phyloP scores from a whole-genome alignment of 1,140 invertebrate species.

The Drosophila nikananu region DNA sequence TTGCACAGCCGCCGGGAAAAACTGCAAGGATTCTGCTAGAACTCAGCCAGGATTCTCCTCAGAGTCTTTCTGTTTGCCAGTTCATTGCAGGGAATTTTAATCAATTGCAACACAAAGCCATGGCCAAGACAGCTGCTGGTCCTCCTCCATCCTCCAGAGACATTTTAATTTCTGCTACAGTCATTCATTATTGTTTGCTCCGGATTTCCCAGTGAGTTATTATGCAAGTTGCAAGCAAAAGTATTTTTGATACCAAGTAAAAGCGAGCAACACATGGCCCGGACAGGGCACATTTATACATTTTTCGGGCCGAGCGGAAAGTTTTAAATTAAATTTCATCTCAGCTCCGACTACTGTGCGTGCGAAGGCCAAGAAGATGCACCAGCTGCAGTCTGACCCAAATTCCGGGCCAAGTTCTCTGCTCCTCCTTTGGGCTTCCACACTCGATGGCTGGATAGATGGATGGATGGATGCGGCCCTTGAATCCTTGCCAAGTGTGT shows the following conservation, averaged over 20 bases:
- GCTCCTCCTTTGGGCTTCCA: neutral
- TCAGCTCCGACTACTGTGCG: constrained; percentile 21
- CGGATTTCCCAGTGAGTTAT: constrained; percentile 68
- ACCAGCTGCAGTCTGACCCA: constrained; percentile 73
- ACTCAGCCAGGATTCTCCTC: neutral
- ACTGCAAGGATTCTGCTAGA: constrained; percentile 21
- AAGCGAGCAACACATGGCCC: constrained; percentile 50
- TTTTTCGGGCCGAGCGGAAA: constrained; percentile 53
- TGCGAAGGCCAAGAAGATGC: constrained; percentile 59
- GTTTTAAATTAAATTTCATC: constrained; percentile 79
- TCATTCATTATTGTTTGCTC: constrained; percentile 59
- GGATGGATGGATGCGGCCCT: constrained; percentile 10
- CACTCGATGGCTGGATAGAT: constrained; percentile 34
- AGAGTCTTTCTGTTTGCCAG: constrained; percentile 24
- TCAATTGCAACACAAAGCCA: constrained; percentile 45
- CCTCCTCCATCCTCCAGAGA: constrained; percentile 22
- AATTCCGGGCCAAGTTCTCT: constrained; percentile 62
- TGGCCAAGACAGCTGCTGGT: constrained; percentile 13
- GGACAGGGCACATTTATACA: constrained; percentile 58
- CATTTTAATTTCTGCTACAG: constrained; percentile 59
- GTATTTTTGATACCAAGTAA: constrained; percentile 40
- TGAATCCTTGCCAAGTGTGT: constrained; percentile 33
- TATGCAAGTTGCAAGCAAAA: constrained; percentile 72
- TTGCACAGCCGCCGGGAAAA: constrained; percentile 32
- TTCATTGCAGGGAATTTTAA: constrained; percentile 58